A percentile compares a stretch with the other conserved stretches of the same genome.
Conservation (phyloP, 2,113 vertebrate genomes). For the Oncorhynchus masou region DNA sequence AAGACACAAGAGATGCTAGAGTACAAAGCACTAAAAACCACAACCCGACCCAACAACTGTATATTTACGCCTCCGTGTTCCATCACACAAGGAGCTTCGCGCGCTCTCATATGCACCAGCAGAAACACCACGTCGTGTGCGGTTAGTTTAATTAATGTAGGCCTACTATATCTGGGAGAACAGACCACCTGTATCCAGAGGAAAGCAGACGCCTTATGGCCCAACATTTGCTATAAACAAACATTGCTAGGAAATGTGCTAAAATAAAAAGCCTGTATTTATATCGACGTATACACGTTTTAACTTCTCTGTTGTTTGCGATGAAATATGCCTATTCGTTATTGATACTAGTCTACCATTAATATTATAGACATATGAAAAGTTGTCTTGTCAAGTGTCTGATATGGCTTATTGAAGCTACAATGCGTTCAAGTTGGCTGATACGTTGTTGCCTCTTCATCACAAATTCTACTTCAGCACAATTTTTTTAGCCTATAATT, state of each 20-base stretch:
- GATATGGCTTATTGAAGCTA: too few species aligned
- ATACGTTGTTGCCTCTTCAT: too few species aligned
- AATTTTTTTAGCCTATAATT: too few species aligned
- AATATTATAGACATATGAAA: background rate
- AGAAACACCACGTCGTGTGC: background rate
- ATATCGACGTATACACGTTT: background rate
- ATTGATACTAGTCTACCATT: background rate
- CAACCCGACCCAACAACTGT: too few species aligned
- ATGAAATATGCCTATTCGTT: background rate
- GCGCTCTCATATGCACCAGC: background rate
- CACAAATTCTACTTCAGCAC: too few species aligned
- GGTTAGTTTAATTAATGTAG: background rate
- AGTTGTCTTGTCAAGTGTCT: background rate
- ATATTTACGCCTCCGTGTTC: background rate
- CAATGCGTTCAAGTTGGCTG: too few species aligned
- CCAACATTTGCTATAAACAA: background rate
- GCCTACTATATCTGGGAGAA: background rate
- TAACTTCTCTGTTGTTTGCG: background rate
- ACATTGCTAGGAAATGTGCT: background rate
- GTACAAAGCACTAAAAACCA: too few species aligned
- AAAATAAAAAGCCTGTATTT: background rate
- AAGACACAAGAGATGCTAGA: background rate
- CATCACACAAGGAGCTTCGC: background rate
- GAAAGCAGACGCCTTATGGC: background rate
- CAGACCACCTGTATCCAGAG: background rate